Base-by-base conservation (phyloP, 2,113 vertebrate genomes). In the Sardina pilchardus region DNA sequence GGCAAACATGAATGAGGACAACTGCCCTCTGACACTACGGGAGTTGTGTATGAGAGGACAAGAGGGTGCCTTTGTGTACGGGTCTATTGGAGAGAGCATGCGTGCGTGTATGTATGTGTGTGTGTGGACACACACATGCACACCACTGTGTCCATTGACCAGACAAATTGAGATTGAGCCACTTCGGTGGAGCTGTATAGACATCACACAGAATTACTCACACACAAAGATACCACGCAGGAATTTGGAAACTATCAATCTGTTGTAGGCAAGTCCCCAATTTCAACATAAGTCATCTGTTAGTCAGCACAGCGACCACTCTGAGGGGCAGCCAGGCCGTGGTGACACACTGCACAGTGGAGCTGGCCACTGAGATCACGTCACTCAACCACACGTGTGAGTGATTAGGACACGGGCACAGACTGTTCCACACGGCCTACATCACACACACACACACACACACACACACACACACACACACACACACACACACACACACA, bases 321-420 rank as follows among this genome's bases (percentile, higher is more conserved):
- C 10, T 2, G 12, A 75, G 67, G 67, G 67, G 67, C 30, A 75
- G 67, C 67, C 67, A 17, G 67, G 30, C 67, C n/a, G n/a, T 75
- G 67, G 63, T 71, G 63, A 71, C 63, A 71, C n/a, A 14, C 48
- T 56, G 30, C 36, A 6, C 67, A 36, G 30, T 75, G 67, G 30
- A 10, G 30, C 10, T 16, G 67, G 67, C 30, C 67, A 75, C 34
- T 30, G 26, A 16, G 12, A 75, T 75, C 67, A 75, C 67, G 67
- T 75, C 67, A 75, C 67, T 36, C 67, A 75, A 75, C 67, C 67
- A 75, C 67, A 75, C 17, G 67, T 75, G 67, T 36, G 34, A 82
- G 67, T 30, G 24, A 78, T 83, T 34, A 85, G 59, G 78, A 87
- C 90, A 89, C 0, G 1, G 0, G 59, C 42, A 91, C 82, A 80